Base-by-base conservation (phyloP, 2,888 invertebrate species). In the Omphaloscelis lunosa region DNA sequence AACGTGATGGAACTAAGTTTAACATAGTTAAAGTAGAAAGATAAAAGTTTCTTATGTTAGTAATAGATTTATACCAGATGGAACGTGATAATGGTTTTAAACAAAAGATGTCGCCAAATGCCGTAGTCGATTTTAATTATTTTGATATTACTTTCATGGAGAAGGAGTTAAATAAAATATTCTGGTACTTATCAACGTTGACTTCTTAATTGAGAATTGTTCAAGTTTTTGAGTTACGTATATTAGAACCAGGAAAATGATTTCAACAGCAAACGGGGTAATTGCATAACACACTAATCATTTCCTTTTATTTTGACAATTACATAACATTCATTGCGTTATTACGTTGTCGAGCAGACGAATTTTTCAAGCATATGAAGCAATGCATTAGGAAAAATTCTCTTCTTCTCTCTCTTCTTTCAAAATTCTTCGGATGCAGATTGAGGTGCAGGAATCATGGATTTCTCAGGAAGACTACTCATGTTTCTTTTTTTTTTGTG, bases 1-100 rank as follows among this genome's bases (percentile, higher is more conserved):
- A 76, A 85, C 85, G 84, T 81, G 82, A 85, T 39, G 69, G 72
- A 82, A 82, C 62, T 63, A 63, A 82, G 56, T 83, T 83, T 83
- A 77, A 82, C 81, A 75, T 48, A 75, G 71, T 84, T 84, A 85
- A 68, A 68, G 81, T 63, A 71, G 73, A 80, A 73, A 81, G 82
- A 72, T 74, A 81, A 72, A 83, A 83, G 34, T 81, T 83, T 74
- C 71, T 45, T 76, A 48, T 53, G 74, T 74, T 59, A 61, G 69
- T 82, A 82, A 77, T 82, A 85, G 74, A 85, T 84, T 84, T 77
- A 85, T 75, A 63, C 48, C 51, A 68, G 69, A 81, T 61, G 59
- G 67, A 65, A 81, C 71, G 77, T 85, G 77, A 66, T 83, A 70
- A 83, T 77, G 62, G 58, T 82, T 74, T 72, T 61, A 69, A 85